Evolutionary conservation across 2,888 invertebrate species (phyloP).

Genomic region (Malthinus flaveolus): DNA sequence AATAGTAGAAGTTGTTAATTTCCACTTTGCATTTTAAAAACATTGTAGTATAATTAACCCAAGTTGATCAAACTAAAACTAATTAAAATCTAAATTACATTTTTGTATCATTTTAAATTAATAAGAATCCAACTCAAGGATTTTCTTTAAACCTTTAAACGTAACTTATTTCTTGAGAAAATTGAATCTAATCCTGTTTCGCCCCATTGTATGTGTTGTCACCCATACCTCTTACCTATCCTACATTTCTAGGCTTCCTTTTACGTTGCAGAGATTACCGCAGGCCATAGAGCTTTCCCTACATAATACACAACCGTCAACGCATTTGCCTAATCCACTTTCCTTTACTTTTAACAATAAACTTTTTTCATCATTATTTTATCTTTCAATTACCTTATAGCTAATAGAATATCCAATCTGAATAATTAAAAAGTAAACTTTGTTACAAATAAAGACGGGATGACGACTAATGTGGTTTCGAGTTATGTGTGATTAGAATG

Average conservation of each 20-base stretch:
- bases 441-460: too few species aligned
- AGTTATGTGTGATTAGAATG: too few species aligned
- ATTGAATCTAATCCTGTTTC: constrained; percentile 34
- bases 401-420: too few species aligned
- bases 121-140: constrained; percentile 17
- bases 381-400: neutral
- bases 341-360: constrained; percentile 15
- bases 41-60: too few species aligned
- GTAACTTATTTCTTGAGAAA: constrained; percentile 32
- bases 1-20: too few species aligned
- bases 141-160: constrained; percentile 26
- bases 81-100: too few species aligned
- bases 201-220: constrained; percentile 27
- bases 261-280: constrained; percentile 25
- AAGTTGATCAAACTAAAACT: too few species aligned
- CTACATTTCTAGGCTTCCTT: constrained; percentile 27
- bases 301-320: constrained; percentile 23
- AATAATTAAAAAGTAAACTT: too few species aligned
- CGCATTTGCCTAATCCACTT: constrained; percentile 18
- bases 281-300: constrained; percentile 21
- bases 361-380: constrained; percentile 11
- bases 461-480: too few species aligned
- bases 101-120: too few species aligned
- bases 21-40: too few species aligned
- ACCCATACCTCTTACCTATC: constrained; percentile 22